Evolutionary conservation across 2,797 vertebrate species (phyloP).

Genomic region (Pyrrhura leucotis): DNA sequence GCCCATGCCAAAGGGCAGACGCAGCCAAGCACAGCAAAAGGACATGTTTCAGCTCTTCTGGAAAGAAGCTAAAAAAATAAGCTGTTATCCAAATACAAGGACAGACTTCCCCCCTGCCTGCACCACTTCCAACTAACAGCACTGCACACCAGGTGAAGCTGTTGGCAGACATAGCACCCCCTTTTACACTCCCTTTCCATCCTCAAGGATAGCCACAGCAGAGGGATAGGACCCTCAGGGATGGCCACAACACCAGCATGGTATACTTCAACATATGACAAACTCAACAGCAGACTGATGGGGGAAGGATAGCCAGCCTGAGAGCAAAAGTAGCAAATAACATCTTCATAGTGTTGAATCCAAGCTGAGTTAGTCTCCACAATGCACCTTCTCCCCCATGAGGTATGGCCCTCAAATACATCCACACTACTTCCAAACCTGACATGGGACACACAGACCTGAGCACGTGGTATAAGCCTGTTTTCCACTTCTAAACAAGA

Average conservation of each 20-base stretch:
- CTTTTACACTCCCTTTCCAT: background rate
- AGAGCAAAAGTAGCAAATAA: background rate
- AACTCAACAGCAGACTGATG: background rate
- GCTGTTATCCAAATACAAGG: background rate
- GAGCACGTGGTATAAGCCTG: background rate
- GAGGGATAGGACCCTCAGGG: background rate
- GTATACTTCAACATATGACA: background rate
- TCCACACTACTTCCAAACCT: background rate
- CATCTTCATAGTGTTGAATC: background rate
- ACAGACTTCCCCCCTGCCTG: background rate
- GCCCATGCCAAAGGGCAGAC: background rate
- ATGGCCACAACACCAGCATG: background rate
- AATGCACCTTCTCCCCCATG: background rate
- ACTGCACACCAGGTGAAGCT: background rate
- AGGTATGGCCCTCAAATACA: background rate
- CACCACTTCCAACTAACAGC: background rate
- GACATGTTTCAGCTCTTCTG: background rate
- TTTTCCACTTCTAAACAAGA: background rate
- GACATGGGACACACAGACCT: background rate
- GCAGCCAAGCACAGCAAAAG: background rate
- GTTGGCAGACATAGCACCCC: background rate
- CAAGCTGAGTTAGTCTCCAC: background rate
- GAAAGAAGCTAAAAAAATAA: background rate
- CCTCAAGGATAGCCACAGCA: background rate
- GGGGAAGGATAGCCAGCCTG: background rate